Base-by-base conservation (phyloP, 2,113 vertebrate genomes). In the Passer montanus region DNA sequence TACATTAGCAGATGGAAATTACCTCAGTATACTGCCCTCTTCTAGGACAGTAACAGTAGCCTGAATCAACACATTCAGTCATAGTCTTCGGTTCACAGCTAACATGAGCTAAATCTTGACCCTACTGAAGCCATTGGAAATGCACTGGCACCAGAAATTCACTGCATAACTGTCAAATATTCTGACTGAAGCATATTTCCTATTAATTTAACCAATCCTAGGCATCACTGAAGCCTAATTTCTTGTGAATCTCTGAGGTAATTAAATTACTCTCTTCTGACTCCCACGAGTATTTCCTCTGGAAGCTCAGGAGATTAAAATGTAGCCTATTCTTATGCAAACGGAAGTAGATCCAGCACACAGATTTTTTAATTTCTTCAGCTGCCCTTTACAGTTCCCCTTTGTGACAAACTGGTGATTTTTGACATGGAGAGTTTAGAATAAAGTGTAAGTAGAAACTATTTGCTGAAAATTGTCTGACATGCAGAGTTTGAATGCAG, bases 181-280 rank as follows among this genome's bases (percentile, higher is more conserved):
- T 83, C 58, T 94, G 73, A 69, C 55, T 87, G 66, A 91, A 95
- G 27, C 35, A 78, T 75, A 89, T 81, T 84, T 37, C 28, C 56
- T 84, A 87, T 78, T 92, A 90, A 89, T 94, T 89, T 96, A 89
- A 75, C 81, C 4, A 4, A 87, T 97, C 59, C 62, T 88, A 87
- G 60, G 73, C 80, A 89, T 64, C 87, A 91, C 26, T 79, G 84
- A 87, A 94, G 73, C 87, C 77, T 95, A 90, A 95, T 95, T 96
- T 95, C 70, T 93, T 95, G 82, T 91, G 87, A 80, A 91, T 85
- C 81, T 93, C 87, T 74, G 46, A 91, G 82, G 92, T 96, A 93
- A 93, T 93, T 83, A 83, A 76, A 85, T 81, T 94, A 91, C 39
- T 83, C 62, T 93, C 46, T 88, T 94, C 76, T 90, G 78, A 87